phyloP scores from a whole-genome alignment of 1,140 invertebrate species.

The Micrasema minimum region DNA sequence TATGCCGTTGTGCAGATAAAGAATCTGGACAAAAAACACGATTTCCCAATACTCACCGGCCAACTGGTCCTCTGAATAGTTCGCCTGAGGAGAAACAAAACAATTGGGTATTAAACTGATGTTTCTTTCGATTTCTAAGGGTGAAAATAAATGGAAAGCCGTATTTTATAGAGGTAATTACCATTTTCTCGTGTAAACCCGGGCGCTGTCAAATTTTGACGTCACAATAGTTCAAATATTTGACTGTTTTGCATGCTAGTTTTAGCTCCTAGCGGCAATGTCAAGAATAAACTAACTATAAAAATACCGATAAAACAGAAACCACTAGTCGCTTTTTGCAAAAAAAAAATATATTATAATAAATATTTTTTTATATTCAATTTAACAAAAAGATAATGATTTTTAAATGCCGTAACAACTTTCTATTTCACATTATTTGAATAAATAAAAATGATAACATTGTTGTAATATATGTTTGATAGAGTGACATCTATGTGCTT shows the following conservation, averaged over 20 bases:
- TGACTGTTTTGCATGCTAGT: conserved; percentile 19
- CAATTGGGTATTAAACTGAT: conserved; percentile 7
- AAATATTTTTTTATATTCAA: too few species aligned
- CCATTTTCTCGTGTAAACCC: conserved; percentile 42
- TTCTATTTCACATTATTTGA: too few species aligned
- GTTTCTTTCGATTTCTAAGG: not conserved
- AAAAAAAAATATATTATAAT: too few species aligned
- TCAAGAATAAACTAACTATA: not conserved
- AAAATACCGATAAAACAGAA: conserved; percentile 2
- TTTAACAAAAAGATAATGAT: too few species aligned
- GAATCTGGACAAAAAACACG: conserved; percentile 58
- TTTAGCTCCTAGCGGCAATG: conserved; percentile 17
- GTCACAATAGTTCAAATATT: conserved; percentile 47
- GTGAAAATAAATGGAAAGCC: conserved; percentile 18
- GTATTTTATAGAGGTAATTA: conserved; percentile 30
- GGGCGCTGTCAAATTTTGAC: conserved; percentile 53
- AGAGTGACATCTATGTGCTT: too few species aligned
- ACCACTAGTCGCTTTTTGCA: too few species aligned
- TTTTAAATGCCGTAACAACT: too few species aligned
- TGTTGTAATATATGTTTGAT: too few species aligned
- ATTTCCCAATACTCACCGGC: conserved; percentile 77
- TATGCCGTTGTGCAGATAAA: conserved; percentile 54
- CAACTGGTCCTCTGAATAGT: conserved; percentile 90
- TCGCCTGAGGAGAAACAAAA: conserved; percentile 71
- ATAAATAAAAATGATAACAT: too few species aligned